phyloP scores from a whole-genome alignment of 64 coral and sea anemone species.

The Dendronephthya gigantea region DNA sequence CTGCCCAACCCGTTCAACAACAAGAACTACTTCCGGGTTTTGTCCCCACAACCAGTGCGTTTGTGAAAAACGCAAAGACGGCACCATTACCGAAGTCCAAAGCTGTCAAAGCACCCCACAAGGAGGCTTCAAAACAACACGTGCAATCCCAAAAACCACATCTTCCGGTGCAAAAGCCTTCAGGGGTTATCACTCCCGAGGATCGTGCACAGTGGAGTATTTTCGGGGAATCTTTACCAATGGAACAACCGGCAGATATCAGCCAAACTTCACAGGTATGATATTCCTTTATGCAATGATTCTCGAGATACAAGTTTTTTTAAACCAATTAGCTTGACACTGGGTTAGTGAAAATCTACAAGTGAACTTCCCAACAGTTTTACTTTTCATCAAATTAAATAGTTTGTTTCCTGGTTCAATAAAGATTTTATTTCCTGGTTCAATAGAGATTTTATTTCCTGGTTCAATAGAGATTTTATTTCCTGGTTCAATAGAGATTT shows the following conservation, averaged over 20 bases:
- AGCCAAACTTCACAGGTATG: neutral
- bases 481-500: no score
- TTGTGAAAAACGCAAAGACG: neutral
- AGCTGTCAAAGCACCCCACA: neutral
- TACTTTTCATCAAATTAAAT: no score
- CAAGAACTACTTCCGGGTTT: neutral
- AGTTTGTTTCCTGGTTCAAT: no score
- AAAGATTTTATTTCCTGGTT: no score
- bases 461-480: no score
- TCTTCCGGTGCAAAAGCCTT: neutral
- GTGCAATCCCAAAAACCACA: neutral
- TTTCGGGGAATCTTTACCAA: neutral
- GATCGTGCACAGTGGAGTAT: neutral
- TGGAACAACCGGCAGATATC: neutral
- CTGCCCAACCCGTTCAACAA: neutral
- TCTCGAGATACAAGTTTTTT: no score
- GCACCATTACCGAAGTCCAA: neutral
- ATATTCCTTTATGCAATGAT: no score
- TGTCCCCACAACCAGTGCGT: neutral
- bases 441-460: no score
- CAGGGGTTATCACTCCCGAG: neutral
- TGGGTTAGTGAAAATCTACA: no score
- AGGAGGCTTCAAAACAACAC: neutral
- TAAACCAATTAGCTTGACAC: no score
- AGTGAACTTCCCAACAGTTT: no score